phyloP scores from a whole-genome alignment of 2,797 vertebrate species.

The Tangara arthus region DNA sequence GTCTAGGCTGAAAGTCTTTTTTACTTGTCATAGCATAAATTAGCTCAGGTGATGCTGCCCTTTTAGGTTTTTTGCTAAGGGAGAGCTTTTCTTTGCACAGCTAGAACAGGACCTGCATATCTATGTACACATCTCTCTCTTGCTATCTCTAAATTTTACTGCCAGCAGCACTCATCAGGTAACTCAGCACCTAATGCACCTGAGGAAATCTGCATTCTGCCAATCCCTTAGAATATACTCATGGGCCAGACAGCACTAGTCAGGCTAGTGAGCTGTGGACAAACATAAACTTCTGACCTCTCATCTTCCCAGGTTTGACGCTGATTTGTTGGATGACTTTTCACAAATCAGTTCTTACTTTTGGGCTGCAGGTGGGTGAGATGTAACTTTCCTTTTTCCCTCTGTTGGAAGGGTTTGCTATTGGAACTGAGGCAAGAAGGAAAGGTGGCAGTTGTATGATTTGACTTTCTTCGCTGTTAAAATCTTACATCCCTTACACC shows the following conservation, averaged over 20 bases:
- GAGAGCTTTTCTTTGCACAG: not conserved
- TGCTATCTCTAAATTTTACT: not conserved
- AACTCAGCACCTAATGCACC: not conserved
- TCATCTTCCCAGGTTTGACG: not conserved
- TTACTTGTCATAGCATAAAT: not conserved
- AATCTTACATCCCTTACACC: not conserved
- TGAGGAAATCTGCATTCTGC: not conserved
- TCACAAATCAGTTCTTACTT: accelerated
- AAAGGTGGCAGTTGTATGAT: not conserved
- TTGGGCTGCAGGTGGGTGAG: not conserved
- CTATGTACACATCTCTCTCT: not conserved
- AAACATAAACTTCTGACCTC: not conserved
- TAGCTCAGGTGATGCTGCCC: not conserved
- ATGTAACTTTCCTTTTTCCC: not conserved
- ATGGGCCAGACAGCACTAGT: not conserved
- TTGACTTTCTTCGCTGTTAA: not conserved
- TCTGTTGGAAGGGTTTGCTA: not conserved
- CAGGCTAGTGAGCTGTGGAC: not conserved
- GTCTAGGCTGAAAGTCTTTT: not conserved
- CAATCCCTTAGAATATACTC: not conserved
- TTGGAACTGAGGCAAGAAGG: not conserved
- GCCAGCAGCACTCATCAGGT: not conserved
- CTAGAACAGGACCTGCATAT: not conserved
- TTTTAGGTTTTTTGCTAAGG: not conserved
- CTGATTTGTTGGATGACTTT: not conserved